Evolutionary conservation across 2,797 vertebrate genomes (phyloP).

Genomic region (Brachymystax lenok): DNA sequence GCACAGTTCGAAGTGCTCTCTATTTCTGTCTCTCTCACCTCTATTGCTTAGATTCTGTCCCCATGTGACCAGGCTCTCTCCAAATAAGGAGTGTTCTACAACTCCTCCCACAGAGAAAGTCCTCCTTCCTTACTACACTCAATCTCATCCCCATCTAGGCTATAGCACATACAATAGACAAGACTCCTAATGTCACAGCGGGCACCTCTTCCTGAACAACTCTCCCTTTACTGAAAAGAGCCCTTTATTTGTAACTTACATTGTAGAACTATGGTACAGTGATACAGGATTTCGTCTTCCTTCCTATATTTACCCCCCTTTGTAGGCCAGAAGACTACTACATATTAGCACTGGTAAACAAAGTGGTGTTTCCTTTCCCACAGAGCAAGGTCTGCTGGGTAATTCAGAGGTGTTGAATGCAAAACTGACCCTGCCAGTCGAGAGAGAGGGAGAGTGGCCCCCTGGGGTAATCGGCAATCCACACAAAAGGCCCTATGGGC

Average conservation of each 20-base stretch:
- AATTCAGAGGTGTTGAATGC: not conserved
- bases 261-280: no score
- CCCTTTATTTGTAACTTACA: no score
- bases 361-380: slow-evolving; percentile 11
- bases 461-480: no score
- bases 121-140: not conserved
- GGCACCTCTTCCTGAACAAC: no score
- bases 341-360: not conserved
- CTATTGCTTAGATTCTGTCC: not conserved
- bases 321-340: not conserved
- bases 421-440: not conserved
- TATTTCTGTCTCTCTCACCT: not conserved
- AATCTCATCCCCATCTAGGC: not conserved
- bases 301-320: no score
- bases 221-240: no score
- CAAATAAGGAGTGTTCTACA: slow-evolving; percentile 5
- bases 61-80: slow-evolving; percentile 9
- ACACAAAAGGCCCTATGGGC: no score
- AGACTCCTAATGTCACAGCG: not conserved
- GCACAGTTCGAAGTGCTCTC: not conserved
- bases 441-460: no score
- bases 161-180: not conserved
- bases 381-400: not conserved
- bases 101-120: slow-evolving; percentile 5
- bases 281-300: no score